A percentile compares a stretch with the other conserved stretches of the same genome.
Evolutionary conservation across 2,113 vertebrate species (phyloP).

Genomic region (Globicephala melas): DNA sequence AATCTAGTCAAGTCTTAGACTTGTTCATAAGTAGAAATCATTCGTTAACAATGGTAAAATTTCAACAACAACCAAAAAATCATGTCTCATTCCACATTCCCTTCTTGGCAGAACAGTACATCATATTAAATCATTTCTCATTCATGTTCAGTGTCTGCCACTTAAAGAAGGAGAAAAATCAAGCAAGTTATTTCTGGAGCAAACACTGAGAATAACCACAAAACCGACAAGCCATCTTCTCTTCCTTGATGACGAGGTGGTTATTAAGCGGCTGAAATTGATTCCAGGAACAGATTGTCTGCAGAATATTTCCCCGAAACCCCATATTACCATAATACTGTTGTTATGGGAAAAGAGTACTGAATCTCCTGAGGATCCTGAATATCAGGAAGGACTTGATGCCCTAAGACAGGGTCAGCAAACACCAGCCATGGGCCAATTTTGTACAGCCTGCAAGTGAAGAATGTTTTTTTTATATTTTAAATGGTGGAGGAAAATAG

Average conservation of each 20-base stretch:
- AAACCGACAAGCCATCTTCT: background rate
- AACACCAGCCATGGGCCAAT: background rate
- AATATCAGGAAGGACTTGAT: background rate
- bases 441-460: background rate
- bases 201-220: background rate
- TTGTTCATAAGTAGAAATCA: background rate
- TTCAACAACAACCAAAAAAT: constrained; percentile 2
- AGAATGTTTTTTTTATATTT: background rate
- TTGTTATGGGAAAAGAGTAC: background rate
- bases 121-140: background rate
- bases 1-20: background rate
- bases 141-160: background rate
- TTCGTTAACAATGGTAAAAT: constrained; percentile 31
- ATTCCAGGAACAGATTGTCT: background rate
- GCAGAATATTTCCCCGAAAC: background rate
- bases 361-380: background rate
- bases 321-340: background rate
- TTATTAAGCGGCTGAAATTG: background rate
- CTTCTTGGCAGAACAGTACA: background rate
- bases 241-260: background rate
- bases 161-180: constrained; percentile 39
- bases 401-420: background rate
- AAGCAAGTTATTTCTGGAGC: constrained; percentile 37
- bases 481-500: background rate
- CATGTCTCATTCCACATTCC: background rate